A percentile compares a stretch with the other conserved stretches of the same genome.
Conservation (phyloP, 2,113 vertebrate species). For the Micromys minutus region DNA sequence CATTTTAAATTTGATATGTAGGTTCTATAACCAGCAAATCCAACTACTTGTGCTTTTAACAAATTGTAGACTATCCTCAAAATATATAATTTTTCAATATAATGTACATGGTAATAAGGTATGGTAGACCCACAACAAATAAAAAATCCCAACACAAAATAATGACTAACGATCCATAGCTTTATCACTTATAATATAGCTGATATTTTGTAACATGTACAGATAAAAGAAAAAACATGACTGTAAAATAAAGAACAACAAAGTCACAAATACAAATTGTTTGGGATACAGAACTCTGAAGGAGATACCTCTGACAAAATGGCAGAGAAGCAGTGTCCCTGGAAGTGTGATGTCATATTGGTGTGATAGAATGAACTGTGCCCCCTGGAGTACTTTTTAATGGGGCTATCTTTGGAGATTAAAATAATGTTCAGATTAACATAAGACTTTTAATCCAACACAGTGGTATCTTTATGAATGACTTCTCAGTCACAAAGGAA, state of each 20-base stretch:
- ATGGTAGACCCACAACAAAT: neutral
- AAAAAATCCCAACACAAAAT: neutral
- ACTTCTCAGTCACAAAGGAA: neutral
- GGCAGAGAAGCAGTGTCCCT: neutral
- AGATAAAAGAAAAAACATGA: neutral
- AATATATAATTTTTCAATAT: neutral
- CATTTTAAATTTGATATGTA: neutral
- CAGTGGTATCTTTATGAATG: neutral
- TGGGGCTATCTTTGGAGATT: neutral
- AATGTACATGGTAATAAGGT: neutral
- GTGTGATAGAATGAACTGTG: neutral
- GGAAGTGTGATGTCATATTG: neutral
- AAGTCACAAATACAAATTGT: neutral
- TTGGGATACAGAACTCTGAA: neutral
- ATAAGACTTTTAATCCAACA: neutral
- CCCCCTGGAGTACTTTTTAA: neutral
- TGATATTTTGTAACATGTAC: neutral
- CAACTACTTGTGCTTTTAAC: neutral
- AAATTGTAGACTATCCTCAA: neutral
- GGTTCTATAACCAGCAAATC: neutral
- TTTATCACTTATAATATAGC: neutral
- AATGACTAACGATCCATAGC: neutral
- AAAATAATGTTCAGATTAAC: neutral
- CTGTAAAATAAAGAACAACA: slow-evolving; percentile 13
- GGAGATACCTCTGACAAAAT: neutral